These are phyloP conservation scores for Coptodon bakossiorum DNA, from an alignment of 2,113 vertebrate species.

Conservation along the genomic window DNA sequence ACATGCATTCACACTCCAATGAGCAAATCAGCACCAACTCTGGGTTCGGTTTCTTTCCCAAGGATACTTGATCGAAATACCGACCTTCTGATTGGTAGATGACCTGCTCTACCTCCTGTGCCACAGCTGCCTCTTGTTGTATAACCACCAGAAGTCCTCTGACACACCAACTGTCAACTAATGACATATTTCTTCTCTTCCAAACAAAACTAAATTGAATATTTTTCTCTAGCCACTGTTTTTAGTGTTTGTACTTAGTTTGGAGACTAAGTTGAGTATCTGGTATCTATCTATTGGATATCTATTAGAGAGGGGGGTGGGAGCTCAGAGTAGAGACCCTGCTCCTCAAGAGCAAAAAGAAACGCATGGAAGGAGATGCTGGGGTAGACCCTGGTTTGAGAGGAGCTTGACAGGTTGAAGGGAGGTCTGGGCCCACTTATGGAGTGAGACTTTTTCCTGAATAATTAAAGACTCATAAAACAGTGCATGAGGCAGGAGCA, in stretches of 20 bases:
- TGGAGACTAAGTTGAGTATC: not conserved
- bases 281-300: not conserved
- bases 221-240: not conserved
- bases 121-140: not conserved
- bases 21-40: not conserved
- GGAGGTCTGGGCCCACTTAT: not conserved
- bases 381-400: not conserved
- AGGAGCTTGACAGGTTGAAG: not conserved
- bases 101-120: not conserved
- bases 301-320: not conserved
- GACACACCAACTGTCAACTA: not conserved
- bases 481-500: not conserved
- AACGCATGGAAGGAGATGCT: not conserved
- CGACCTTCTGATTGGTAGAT: not conserved
- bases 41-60: not conserved
- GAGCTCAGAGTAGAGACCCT: not conserved
- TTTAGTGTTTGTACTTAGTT: not conserved
- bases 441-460: not conserved
- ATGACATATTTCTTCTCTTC: not conserved
- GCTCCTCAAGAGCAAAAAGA: not conserved
- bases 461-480: not conserved
- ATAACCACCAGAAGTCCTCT: not conserved
- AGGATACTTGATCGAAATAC: not conserved
- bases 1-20: not conserved
- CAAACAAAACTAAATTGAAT: not conserved